Evolutionary conservation across 2,888 invertebrate species (phyloP).

Genomic region (Ligdia adustata): DNA sequence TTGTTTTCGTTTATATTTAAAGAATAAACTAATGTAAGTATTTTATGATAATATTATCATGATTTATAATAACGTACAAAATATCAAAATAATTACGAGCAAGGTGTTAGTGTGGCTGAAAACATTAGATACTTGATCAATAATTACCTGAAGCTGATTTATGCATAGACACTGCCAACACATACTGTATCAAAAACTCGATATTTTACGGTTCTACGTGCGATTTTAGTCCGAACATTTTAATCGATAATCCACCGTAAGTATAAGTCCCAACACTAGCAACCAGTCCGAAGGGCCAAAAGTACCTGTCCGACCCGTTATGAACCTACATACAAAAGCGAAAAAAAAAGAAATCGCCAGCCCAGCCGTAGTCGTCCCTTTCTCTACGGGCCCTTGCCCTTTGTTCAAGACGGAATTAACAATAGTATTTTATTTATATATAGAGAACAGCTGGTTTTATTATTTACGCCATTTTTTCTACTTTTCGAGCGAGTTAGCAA

Average conservation of each 20-base stretch:
- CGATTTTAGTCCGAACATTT: slow-evolving; percentile 7
- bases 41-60: no score
- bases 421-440: slow-evolving; percentile 3
- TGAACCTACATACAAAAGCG: slow-evolving; percentile 26
- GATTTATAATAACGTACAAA: neutral
- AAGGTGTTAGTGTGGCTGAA: no score
- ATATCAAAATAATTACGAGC: no score
- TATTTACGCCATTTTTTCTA: slow-evolving; percentile 25
- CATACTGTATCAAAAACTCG: no score
- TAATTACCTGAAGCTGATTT: no score
- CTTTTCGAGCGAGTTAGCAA: slow-evolving; percentile 9
- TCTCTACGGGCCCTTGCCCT: slow-evolving; percentile 15
- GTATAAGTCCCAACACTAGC: slow-evolving; percentile 38
- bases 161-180: no score
- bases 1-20: no score
- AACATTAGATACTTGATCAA: no score
- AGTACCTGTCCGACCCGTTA: slow-evolving; percentile 51
- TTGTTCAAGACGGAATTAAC: slow-evolving; percentile 16
- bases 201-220: no score
- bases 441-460: slow-evolving; percentile 41
- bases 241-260: slow-evolving; percentile 30
- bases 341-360: slow-evolving; percentile 35
- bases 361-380: no score
- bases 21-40: no score
- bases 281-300: slow-evolving; percentile 36